These are phyloP conservation scores for Mobula birostris DNA, from an alignment of 2,113 vertebrate genomes.

Conservation along the genomic window DNA sequence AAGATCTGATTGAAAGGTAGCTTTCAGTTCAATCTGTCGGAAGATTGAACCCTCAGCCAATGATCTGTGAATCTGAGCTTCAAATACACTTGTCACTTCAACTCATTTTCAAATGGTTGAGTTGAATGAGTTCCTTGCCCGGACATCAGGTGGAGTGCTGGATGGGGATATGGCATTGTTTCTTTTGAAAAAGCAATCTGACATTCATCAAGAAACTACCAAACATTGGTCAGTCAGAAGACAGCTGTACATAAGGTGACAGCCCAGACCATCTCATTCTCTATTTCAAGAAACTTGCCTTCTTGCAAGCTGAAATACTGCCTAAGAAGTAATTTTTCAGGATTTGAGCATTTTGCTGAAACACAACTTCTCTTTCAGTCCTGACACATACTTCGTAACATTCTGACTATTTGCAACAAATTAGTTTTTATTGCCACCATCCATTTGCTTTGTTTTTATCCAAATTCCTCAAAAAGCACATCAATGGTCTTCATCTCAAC, in stretches of 20 bases:
- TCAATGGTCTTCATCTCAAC: no score
- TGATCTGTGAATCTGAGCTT: background rate
- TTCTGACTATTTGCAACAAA: no score
- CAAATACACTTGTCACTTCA: background rate
- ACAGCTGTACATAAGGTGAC: background rate
- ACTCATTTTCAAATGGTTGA: background rate
- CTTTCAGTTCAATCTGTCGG: background rate
- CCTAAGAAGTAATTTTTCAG: background rate
- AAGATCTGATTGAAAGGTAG: background rate
- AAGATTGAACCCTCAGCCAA: background rate
- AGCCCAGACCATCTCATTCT: background rate
- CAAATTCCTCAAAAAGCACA: no score
- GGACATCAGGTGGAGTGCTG: background rate
- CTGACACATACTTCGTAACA: no score
- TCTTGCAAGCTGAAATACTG: background rate
- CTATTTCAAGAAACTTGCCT: background rate
- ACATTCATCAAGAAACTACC: background rate
- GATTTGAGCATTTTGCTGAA: no score
- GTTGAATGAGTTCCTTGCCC: background rate
- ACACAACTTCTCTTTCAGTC: no score
- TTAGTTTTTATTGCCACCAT: no score
- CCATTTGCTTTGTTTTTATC: no score
- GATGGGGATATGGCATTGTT: background rate
- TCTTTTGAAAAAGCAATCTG: background rate
- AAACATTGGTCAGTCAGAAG: background rate